Conservation (phyloP, 1,140 invertebrate genomes). For the Trypoxylus dichotomus region DNA sequence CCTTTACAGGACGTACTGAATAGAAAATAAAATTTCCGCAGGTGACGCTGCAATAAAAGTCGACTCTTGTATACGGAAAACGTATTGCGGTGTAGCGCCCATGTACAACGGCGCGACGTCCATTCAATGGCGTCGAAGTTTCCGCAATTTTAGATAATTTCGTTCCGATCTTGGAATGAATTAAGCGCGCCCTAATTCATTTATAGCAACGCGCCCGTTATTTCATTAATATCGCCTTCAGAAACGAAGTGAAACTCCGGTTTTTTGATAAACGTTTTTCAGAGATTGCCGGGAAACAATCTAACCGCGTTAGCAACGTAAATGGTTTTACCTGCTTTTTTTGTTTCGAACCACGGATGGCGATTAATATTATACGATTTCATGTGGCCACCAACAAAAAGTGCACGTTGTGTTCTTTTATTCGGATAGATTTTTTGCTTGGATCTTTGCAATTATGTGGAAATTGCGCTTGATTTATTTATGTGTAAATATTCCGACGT, state of each 20-base stretch:
- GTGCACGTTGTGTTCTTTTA: no score
- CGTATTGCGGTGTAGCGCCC: no score
- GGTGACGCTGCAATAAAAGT: no score
- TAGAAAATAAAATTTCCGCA: no score
- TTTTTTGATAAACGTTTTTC: neutral
- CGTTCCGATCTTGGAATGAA: neutral
- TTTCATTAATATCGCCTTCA: neutral
- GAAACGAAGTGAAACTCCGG: neutral
- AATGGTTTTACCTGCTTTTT: neutral
- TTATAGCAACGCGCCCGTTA: neutral
- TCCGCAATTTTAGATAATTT: neutral
- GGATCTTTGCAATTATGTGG: no score
- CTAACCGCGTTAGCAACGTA: neutral
- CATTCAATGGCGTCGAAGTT: neutral
- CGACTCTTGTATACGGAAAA: no score
- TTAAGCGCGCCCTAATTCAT: neutral
- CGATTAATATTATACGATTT: neutral
- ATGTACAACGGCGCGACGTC: no score
- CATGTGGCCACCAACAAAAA: no score
- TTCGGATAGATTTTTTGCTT: no score
- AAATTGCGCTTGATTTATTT: no score
- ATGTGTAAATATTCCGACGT: no score
- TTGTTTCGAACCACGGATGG: neutral
- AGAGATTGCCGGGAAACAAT: neutral
- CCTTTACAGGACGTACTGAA: no score